Base-by-base conservation (phyloP, 2,888 invertebrate species). In the Tiliacea citrago region DNA sequence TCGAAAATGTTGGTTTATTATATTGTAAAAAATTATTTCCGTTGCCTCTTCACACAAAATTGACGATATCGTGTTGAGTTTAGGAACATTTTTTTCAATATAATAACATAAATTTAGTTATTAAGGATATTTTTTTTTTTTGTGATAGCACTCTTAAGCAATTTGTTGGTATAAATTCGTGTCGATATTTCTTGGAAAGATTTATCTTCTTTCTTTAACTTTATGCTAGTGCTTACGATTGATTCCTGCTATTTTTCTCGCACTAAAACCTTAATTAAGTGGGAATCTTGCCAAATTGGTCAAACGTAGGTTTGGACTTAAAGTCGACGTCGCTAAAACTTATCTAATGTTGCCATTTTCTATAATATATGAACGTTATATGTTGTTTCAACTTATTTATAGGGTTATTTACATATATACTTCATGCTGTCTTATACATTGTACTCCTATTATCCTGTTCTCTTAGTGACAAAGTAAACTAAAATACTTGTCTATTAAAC, bases 251-350 rank as follows among this genome's bases (percentile, higher is more conserved):
- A 65, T 53, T 39, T 57, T 65, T 42, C 12, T 21, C 7, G 13
- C n/a, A 9, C 21, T 29, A 42, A 68, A 72, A 24, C 66, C 61
- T 80, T 70, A 39, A 63, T 24, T 35, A 65, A 45, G 10, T 68
- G 68, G 79, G 82, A 82, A 57, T 58, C 47, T 65, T 75, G 80
- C 77, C 77, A 83, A 85, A 80, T 45, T 75, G 71, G 71, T 72
- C 73, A 75, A 60, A 68, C 13, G 10, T 66, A 62, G 67, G 65
- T 66, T 68, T 47, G 1, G 77, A 76, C 81, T 61, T 67, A 39
- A 51, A 24, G 82, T 65, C 77, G 53, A 58, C 58, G 1, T 29
- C 18, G 51, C 24, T 13, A 58, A 39, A 81, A 55, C 12, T 66
- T 66, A 9, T 68, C 13, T 47, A 24, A 67, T 47, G 39, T 58